Conservation (phyloP, 2,888 invertebrate species). For the Hofmannophila pseudospretella region DNA sequence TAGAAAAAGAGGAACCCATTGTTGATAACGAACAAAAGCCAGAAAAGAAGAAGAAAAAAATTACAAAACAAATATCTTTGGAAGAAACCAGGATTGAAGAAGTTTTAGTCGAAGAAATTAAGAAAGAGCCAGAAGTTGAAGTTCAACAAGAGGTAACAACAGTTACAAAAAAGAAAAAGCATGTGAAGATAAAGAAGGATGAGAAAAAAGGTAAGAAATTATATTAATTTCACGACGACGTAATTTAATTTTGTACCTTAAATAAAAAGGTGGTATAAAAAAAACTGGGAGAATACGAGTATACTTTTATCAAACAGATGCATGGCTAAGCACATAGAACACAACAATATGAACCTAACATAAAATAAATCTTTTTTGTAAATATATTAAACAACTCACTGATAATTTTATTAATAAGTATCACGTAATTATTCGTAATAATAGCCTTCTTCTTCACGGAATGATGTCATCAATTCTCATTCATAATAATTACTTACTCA, state of each 20-base stretch:
- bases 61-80: slow-evolving; percentile 22
- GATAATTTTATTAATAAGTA: too few species aligned
- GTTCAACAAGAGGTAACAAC: slow-evolving; percentile 42
- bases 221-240: too few species aligned
- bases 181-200: slow-evolving; percentile 33
- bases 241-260: not conserved
- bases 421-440: too few species aligned
- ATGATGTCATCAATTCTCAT: too few species aligned
- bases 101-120: slow-evolving; percentile 36
- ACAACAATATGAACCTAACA: slow-evolving; percentile 21
- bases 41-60: slow-evolving; percentile 20
- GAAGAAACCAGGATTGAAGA: slow-evolving; percentile 28
- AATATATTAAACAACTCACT: slow-evolving; percentile 11
- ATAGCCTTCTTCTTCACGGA: too few species aligned
- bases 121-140: slow-evolving; percentile 29
- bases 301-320: slow-evolving; percentile 39
- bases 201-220: slow-evolving; percentile 35
- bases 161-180: slow-evolving; percentile 26
- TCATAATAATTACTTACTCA: too few species aligned
- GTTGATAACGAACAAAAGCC: not conserved
- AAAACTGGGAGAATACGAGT: too few species aligned
- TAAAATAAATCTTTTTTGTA: slow-evolving; percentile 3
- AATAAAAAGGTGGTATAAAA: slow-evolving; percentile 3
- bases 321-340: slow-evolving; percentile 49
- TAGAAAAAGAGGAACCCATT: slow-evolving; percentile 22